Evolutionary conservation across 2,797 vertebrate genomes (phyloP), one percentile per base, ranked within the genome.

Genomic region (Sebastes hubbsi): DNA sequence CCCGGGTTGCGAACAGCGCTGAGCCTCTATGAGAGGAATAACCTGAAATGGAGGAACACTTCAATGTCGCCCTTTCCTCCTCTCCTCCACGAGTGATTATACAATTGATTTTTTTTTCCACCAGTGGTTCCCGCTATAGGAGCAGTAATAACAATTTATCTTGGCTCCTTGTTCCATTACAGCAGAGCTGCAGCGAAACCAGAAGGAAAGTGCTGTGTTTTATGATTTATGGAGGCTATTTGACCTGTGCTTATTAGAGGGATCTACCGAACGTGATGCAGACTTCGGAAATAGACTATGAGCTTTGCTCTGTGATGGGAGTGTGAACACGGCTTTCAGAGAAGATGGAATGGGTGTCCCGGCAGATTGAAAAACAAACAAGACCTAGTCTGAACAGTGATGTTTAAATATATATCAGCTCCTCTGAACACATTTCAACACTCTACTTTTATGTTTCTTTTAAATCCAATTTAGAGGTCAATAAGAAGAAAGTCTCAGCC

Each of bases 101-200:
- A 94, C 93, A 93, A 95, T 95, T 91, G 93, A 94, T 95, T 95
- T 94, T 93, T 93, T 81, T 61, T 91, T 81, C 72, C 78, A 86
- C 83, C 83, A 89, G 71, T 87, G 88, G 89, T 89, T 90, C 81
- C 88, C 82, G 81, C 89, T 92, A 89, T 91, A 92, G 90, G 88
- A 92, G 85, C 93, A 93, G 93, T 94, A 95, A 96, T 95, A 96
- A 94, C 94, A 95, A 95, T 95, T 94, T 95, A 95, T 96, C 93
- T 94, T 91, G 85, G 91, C 89, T 93, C 90, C 93, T 93, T 94
- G 93, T 95, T 94, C 92, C 92, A 95, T 95, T 95, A 94, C 87
- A 89, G 90, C 83, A 72, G 86, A 83, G 92, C 91, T 87, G 88
- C 90, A 77, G 87, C 58, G 87, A 92, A 94, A 93, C 77, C 91